Base-by-base conservation (phyloP, 2,797 vertebrate species). In the Falco naumanni region DNA sequence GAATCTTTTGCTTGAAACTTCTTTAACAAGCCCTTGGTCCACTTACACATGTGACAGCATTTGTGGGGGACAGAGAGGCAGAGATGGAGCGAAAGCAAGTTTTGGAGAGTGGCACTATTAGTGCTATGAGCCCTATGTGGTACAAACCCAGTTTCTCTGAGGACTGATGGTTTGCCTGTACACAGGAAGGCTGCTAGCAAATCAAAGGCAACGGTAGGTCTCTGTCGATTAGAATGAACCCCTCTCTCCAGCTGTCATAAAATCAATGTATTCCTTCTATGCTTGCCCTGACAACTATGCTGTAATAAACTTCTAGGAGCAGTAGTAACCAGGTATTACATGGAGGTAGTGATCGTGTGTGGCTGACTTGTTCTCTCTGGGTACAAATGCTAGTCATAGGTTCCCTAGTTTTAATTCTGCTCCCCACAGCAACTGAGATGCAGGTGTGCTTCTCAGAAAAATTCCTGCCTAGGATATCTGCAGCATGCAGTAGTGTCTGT, bases 401-500 rank as follows among this genome's bases (percentile, higher is more conserved):
- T 65, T 94, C 83, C 50, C 4, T 3, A 48, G 63, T 74, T 28
- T 66, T 79, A 80, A 79, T 64, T 14, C 51, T 65, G 29, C 18
- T 77, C 22, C 51, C 63, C 21, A 29, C 85, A 87, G 87, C 51
- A 81, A 28, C 70, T 16, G 83, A 79, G 74, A 71, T 91, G 84
- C 89, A 96, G 90, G 92, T 77, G 68, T 48, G 26, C 53, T 69
- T 47, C 87, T 91, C 74, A 70, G 91, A 94, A 91, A 90, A 93
- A 90, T 59, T 84, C 89, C 89, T 68, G 29, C 63, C 76, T 29
- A 19, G 79, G 93, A 81, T 96, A 97, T 88, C 87, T 87, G 84
- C 90, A 92, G 53, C 20, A 2, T 79, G 86, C 81, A 94, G 84
- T 83, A 61, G 66, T 33, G 48, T 72, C 90, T 89, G 76, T 9